Percentiles rank a stretch among this genome's conserved stretches.
Evolutionary conservation across 2,888 invertebrate genomes (phyloP).

Genomic region (Salticus scenicus): DNA sequence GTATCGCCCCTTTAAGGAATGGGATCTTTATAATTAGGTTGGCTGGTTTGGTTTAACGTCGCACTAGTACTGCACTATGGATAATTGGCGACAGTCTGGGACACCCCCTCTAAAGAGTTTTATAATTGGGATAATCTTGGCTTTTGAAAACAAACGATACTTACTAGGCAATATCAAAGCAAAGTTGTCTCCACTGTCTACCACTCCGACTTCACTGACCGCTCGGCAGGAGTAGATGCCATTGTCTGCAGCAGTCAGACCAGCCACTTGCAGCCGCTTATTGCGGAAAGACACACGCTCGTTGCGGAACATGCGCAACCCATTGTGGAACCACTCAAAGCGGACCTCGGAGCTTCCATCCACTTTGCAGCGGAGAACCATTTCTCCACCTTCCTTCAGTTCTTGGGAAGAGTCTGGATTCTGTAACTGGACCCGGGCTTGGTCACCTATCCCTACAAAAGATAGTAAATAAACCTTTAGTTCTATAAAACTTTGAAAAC

Average conservation of each 20-base stretch:
- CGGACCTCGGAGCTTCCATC: slow-evolving; percentile 82
- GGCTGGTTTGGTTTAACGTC: no score
- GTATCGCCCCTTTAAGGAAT: no score
- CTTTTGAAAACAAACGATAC: no score
- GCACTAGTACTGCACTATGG: no score
- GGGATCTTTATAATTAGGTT: no score
- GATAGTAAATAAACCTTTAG: no score
- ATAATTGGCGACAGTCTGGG: no score
- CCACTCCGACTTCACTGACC: slow-evolving; percentile 82
- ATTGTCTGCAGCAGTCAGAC: slow-evolving; percentile 79
- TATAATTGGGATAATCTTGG: no score
- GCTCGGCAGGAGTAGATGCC: slow-evolving; percentile 85
- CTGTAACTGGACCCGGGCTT: slow-evolving; percentile 79
- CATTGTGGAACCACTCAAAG: slow-evolving; percentile 82
- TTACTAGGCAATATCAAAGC: slow-evolving; percentile 79
- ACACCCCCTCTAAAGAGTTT: no score
- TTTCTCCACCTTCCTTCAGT: slow-evolving; percentile 77
- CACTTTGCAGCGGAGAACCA: slow-evolving; percentile 81
- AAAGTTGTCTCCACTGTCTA: slow-evolving; percentile 78
- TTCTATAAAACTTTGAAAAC: no score
- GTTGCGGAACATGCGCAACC: slow-evolving; percentile 80
- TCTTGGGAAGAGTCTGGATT: slow-evolving; percentile 79
- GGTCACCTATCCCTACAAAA: slow-evolving; percentile 80
- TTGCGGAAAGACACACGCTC: slow-evolving; percentile 80
- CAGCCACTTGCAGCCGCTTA: slow-evolving; percentile 80